phyloP scores from a whole-genome alignment of 2,113 vertebrate genomes.

The Cavia aperea region DNA sequence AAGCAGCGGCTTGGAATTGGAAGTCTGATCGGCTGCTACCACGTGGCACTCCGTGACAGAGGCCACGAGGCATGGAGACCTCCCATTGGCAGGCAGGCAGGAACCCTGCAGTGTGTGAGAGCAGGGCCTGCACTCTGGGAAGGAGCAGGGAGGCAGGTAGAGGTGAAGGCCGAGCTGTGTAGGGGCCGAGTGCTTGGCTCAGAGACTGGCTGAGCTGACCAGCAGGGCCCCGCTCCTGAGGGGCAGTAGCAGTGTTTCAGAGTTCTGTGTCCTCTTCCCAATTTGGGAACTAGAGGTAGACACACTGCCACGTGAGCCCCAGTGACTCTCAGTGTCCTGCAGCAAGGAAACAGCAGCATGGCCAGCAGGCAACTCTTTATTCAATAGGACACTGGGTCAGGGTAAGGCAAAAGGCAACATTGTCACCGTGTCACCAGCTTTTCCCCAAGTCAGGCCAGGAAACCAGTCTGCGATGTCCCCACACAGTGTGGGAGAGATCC shows the following conservation, averaged over 20 bases:
- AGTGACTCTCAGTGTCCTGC: background rate
- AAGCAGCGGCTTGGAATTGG: background rate
- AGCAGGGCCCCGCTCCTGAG: background rate
- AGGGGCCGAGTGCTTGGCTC: background rate
- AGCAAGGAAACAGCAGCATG: background rate
- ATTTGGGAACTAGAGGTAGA: background rate
- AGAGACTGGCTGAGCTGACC: background rate
- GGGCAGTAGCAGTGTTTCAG: background rate
- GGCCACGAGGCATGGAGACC: background rate
- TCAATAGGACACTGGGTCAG: constrained; percentile 29
- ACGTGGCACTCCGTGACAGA: background rate
- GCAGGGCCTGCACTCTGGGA: too few relatives aligned
- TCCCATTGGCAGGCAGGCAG: background rate
- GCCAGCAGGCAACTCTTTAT: constrained; percentile 23
- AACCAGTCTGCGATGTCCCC: background rate
- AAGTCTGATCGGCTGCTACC: background rate
- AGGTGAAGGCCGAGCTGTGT: background rate
- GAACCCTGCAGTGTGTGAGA: background rate
- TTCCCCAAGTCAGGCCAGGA: constrained; percentile 3
- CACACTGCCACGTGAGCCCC: background rate
- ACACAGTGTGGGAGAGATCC: background rate
- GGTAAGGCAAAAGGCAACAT: constrained; percentile 34
- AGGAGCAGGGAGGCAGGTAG: too few relatives aligned
- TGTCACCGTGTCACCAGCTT: constrained; percentile 1
- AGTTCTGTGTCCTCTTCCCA: background rate